Percentiles rank a stretch among this genome's conserved stretches.
Evolutionary conservation across 2,797 vertebrate genomes (phyloP).

Genomic region (Sebastolobus altivelis): DNA sequence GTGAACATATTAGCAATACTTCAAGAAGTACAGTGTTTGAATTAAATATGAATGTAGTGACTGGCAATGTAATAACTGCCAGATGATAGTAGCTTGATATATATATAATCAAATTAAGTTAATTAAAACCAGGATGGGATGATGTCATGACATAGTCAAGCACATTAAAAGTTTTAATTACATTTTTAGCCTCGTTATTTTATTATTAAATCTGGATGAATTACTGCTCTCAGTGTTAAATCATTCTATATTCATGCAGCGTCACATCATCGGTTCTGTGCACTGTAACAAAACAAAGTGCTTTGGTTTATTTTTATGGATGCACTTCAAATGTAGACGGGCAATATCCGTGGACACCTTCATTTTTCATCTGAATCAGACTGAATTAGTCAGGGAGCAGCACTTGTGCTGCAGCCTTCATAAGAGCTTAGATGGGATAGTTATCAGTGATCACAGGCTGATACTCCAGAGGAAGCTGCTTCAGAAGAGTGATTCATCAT

Average conservation of each 20-base stretch:
- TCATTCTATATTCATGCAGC: neutral
- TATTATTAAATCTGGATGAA: neutral
- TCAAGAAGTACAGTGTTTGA: constrained; percentile 20
- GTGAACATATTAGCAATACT: constrained; percentile 12
- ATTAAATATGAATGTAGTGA: constrained; percentile 25
- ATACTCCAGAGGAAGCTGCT: constrained; percentile 30
- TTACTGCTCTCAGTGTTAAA: neutral
- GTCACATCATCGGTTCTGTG: neutral
- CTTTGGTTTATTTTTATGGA: constrained; percentile 8
- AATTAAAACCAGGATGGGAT: neutral
- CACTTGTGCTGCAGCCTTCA: constrained; percentile 6
- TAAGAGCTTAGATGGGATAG: constrained; percentile 25
- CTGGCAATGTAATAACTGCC: constrained; percentile 29
- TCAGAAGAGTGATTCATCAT: constrained; percentile 51
- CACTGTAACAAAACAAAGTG: neutral
- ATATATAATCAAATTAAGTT: constrained; percentile 23
- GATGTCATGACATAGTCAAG: constrained; percentile 1
- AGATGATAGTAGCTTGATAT: constrained; percentile 15
- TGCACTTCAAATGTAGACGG: constrained; percentile 14
- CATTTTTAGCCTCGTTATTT: neutral
- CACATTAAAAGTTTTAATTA: constrained; percentile 1
- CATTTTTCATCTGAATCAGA: constrained; percentile 19
- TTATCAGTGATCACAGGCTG: constrained; percentile 54
- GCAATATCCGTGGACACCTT: neutral
- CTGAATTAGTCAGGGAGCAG: constrained; percentile 32